phyloP scores from a whole-genome alignment of 2,113 vertebrate species.

The Jacana jacana region DNA sequence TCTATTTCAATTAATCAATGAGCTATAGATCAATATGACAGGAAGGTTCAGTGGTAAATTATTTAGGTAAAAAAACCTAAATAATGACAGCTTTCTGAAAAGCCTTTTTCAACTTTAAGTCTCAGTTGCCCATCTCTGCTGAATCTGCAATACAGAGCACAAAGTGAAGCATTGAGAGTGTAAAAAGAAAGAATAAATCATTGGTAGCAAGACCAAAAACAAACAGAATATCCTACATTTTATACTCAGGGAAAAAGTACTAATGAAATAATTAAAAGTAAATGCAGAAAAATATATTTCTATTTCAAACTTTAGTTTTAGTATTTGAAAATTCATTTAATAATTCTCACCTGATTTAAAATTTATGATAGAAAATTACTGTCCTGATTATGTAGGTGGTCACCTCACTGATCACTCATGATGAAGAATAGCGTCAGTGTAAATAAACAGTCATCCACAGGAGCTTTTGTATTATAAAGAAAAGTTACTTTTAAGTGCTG shows the following conservation, averaged over 20 bases:
- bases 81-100: neutral
- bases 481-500: neutral
- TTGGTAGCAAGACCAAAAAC: neutral
- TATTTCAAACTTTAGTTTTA: neutral
- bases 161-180: neutral
- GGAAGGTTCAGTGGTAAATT: neutral
- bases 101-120: neutral
- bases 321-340: neutral
- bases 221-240: neutral
- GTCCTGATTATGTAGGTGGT: neutral
- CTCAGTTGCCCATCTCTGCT: neutral
- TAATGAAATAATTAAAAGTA: neutral
- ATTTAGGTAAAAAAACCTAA: neutral
- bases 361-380: neutral
- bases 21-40: neutral
- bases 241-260: neutral
- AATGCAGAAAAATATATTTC: neutral
- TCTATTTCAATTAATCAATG: neutral
- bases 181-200: neutral
- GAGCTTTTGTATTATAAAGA: neutral
- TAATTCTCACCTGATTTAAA: neutral
- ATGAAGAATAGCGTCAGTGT: neutral
- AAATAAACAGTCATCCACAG: fast-evolving
- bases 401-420: neutral
- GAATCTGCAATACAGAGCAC: neutral